Evolutionary conservation across 2,888 invertebrate species (phyloP).

Genomic region (Hypercompe scribonia): DNA sequence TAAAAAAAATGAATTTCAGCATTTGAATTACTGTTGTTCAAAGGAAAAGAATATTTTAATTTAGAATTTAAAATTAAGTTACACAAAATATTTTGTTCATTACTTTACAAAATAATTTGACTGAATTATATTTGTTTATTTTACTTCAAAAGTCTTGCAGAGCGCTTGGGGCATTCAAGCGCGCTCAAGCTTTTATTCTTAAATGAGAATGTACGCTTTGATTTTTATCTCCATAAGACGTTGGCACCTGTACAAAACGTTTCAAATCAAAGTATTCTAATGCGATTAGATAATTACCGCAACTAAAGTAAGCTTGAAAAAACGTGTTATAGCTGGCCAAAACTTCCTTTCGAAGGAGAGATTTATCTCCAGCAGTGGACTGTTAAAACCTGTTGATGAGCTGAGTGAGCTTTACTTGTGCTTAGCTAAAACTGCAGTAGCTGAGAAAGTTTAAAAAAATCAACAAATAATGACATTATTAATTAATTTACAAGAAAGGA

Average conservation of each 20-base stretch:
- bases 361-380: too few species aligned
- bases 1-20: not conserved
- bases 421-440: not conserved
- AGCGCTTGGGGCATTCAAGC: too few species aligned
- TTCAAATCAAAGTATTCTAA: not conserved
- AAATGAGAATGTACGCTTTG: not conserved
- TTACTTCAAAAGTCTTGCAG: too few species aligned
- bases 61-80: not conserved
- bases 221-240: not conserved
- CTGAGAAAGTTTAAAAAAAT: too few species aligned
- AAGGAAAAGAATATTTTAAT: not conserved
- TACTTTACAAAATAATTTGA: not conserved
- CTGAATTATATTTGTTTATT: not conserved
- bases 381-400: too few species aligned
- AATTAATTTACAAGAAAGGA: not conserved
- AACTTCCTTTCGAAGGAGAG: too few species aligned
- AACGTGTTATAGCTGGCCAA: too few species aligned
- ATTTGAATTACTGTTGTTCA: conserved; percentile 19
- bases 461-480: too few species aligned
- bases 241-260: not conserved
- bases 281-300: not conserved
- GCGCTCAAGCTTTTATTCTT: not conserved
- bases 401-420: too few species aligned
- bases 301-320: too few species aligned
- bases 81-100: not conserved